Evolutionary conservation across 2,113 vertebrate genomes (phyloP), one percentile per base, ranked within the genome.

Genomic region (Erythrolamprus reginae): DNA sequence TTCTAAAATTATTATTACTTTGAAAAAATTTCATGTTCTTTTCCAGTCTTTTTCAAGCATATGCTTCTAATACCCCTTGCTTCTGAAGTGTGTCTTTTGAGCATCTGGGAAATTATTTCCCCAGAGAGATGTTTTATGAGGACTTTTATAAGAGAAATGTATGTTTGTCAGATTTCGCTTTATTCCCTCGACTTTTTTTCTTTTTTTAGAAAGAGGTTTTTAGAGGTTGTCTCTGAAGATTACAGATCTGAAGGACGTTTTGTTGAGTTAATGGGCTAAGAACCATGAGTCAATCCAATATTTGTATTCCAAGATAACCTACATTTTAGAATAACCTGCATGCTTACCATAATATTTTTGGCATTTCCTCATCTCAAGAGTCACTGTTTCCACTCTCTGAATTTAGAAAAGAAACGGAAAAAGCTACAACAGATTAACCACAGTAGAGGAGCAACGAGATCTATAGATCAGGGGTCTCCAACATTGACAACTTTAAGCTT

Each of bases 111-210:
- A 83, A 56, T 87, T 51, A 58, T 94, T 88, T 85, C 82, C n/a
- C 90, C 8, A 88, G 90, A 91, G 77, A 87, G 82, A 86, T 92
- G 13, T 23, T 26, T 84, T 84, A 33, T 42, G 88, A 89, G 51
- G 26, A 48, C 1, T 21, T 28, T 82, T 90, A 58, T 87, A 61
- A 70, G 89, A 83, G 77, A 84, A 84, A 88, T 88, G 24, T 91
- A 47, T n/a, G 86, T 88, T 83, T 88, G 86, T 91, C 86, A 88
- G 53, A 50, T 88, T 82, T 88, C 88, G 77, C 90, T 88, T 91
- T 91, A 88, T 91, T 88, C 70, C 47, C 53, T 58, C 33, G 48
- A 50, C 45, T 61, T 86, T 65, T 86, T 65, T 83, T 13, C 28
- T 24, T 82, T 85, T 85, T 51, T 21, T 56, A 17, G 38, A 82